Base-by-base conservation (phyloP, 1,140 invertebrate genomes). In the Drosophila melanogaster region DNA sequence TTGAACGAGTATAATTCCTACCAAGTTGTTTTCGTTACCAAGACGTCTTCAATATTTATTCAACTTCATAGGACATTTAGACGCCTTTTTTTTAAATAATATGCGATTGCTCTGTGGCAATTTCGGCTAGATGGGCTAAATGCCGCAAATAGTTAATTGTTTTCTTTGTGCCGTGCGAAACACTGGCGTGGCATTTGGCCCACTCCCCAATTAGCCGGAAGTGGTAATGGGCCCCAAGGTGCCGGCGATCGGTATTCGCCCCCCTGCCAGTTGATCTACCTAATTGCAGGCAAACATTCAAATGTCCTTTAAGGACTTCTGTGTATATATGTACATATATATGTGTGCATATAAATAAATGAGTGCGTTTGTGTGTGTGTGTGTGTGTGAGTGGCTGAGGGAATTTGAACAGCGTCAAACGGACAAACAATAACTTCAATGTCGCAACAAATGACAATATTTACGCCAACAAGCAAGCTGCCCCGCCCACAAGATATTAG, bases 381-480 rank as follows among this genome's bases (percentile, higher is more conserved):
- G 38, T 11, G 60, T 33, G 40, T 38, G 43, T 33, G 61, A 22
- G 26, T 61, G 51, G 64, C 17, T 50, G 30, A 12, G 64, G 64
- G 64, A 67, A 67, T 67, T 67, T 65, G 64, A 67, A 66, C 64
- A 67, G 64, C 64, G 64, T 50, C 30, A 22, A 62, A 53, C 53
- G 37, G 53, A 70, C 44, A 44, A 54, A 61, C 50, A 61, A 62
- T 54, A 56, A 73, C 72, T 56, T 75, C 72, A 75, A 65, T 75
- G 72, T 75, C 70, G 71, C 58, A 55, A 64, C 57, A 75, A 75
- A 75, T 75, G 72, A 74, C 72, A 75, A 75, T 75, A 75, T 75
- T 75, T 75, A 56, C 43, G 70, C 59, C 41, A 61, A 59, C 30
- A 24, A 44, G 10, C 26, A 37, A 19, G 6, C 66, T 46, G 35